Evolutionary conservation across 23 tunicate genomes (phyloP), one percentile per base, ranked within the genome.

Genomic region (Halocynthia roretzi): DNA sequence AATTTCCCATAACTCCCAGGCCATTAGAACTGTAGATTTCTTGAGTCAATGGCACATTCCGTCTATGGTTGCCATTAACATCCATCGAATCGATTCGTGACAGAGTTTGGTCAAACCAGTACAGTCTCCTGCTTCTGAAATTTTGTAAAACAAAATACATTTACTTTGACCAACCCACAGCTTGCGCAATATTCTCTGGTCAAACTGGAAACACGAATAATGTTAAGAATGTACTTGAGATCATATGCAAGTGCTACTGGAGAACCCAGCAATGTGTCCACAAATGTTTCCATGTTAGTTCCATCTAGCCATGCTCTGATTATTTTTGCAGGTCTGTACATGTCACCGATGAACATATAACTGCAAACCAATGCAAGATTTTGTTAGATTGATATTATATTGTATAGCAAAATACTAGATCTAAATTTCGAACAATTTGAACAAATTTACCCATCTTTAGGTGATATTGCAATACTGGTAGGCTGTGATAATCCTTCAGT

Each of bases 281-380:
- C 95, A 77, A 88, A 51, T n/a, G 51, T 55, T 55, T 49, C 81
- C 6, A 62, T 54, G 40, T 83, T 56, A 7, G 84, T 53, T n/a
- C 95, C 95, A 73, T 88, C 95, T 87, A 88, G 78, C 84, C 83
- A 77, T 10, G 95, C 84, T 67, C 58, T 71, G 54, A 75, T 61
- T 8, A 88, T 88, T 53, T 83, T 83, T 6, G 95, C 87, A 5
- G 95, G 95, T 15, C 95, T 71, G 6, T 50, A 8, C 8, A 66
- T 40, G 54, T 83, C 87, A 14, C 84, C 69, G 84, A 84, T 83
- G n/a, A 83, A 86, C 62, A 88, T 72, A 62, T 77, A 74, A 7
- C 95, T 88, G 83, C 20, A 61, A 62, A 10, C 44, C 44, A 31
- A 31, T 31, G 4, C 44, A 31, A 31, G 44, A 4, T 31, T 31